Evolutionary conservation across 2,113 vertebrate species (phyloP).

Genomic region (Spea multiplicata): DNA sequence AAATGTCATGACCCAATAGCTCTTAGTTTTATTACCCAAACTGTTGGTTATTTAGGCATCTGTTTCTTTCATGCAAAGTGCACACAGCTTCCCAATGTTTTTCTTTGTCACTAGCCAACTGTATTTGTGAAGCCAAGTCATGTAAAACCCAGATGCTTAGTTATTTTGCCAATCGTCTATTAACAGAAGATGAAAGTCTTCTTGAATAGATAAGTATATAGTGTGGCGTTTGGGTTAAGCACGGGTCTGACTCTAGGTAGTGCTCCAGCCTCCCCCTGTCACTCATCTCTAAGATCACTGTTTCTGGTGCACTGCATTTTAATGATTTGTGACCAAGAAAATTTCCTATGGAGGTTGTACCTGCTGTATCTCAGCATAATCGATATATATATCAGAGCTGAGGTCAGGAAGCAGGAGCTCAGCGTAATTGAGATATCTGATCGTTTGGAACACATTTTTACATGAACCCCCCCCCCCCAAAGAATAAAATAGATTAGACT

Average conservation of each 20-base stretch:
- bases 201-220: slow-evolving; percentile 12
- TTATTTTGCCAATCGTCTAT: slow-evolving; percentile 32
- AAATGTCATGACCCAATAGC: slow-evolving; percentile 35
- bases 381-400: too few species aligned
- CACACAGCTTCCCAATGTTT: slow-evolving; percentile 42
- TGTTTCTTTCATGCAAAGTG: slow-evolving; percentile 46
- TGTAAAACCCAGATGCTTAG: slow-evolving; percentile 45
- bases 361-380: too few species aligned
- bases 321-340: background rate
- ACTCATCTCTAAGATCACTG: background rate
- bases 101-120: slow-evolving; percentile 38
- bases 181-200: slow-evolving; percentile 23
- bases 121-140: slow-evolving; percentile 47
- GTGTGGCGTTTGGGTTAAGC: slow-evolving; percentile 15
- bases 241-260: background rate
- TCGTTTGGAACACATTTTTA: too few species aligned
- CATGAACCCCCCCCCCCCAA: too few species aligned
- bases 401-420: too few species aligned
- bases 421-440: too few species aligned
- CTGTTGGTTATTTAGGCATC: slow-evolving; percentile 43
- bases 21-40: slow-evolving; percentile 44
- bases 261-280: background rate
- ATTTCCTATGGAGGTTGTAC: too few species aligned
- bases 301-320: background rate
- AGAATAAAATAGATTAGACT: too few species aligned